Evolutionary conservation across 2,888 invertebrate genomes (phyloP).

Genomic region (Pterobdella sp.): DNA sequence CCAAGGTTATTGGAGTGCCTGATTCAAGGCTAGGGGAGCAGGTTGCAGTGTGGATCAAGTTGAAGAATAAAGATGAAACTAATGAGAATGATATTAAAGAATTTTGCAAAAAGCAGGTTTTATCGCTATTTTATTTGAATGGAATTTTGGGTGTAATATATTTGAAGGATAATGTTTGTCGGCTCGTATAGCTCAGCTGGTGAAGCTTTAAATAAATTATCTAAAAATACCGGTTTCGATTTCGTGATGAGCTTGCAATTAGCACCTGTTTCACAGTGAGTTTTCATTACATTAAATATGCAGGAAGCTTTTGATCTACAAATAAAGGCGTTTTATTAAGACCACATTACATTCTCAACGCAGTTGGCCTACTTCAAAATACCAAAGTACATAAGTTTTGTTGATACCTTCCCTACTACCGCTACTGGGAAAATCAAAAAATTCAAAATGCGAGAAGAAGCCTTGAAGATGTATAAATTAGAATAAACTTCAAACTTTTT

Average conservation of each 20-base stretch:
- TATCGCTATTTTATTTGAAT: background rate
- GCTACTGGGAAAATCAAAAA: constrained; percentile 77
- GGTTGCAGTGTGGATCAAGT: constrained; percentile 56
- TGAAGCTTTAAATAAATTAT: no score
- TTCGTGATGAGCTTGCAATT: no score
- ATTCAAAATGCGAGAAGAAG: constrained; percentile 51
- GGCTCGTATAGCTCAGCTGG: no score
- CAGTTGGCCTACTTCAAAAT: constrained; percentile 72
- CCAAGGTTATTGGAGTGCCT: constrained; percentile 60
- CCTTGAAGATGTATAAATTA: constrained; percentile 25
- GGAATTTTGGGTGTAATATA: no score
- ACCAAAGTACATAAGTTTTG: constrained; percentile 64
- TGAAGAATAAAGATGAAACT: constrained; percentile 56
- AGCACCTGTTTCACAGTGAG: no score
- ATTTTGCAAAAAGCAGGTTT: constrained; percentile 61
- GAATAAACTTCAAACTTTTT: no score
- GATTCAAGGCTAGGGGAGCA: constrained; percentile 69
- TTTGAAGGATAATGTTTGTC: no score
- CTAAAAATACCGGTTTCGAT: no score
- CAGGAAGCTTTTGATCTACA: no score
- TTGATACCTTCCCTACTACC: constrained; percentile 70
- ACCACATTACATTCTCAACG: background rate
- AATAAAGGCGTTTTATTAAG: no score
- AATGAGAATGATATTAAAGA: constrained; percentile 58
- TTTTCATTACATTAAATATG: no score